Percentiles rank a stretch among this genome's conserved stretches.
phyloP scores from a whole-genome alignment of 1,140 invertebrate species.

The Drosophila sp. region DNA sequence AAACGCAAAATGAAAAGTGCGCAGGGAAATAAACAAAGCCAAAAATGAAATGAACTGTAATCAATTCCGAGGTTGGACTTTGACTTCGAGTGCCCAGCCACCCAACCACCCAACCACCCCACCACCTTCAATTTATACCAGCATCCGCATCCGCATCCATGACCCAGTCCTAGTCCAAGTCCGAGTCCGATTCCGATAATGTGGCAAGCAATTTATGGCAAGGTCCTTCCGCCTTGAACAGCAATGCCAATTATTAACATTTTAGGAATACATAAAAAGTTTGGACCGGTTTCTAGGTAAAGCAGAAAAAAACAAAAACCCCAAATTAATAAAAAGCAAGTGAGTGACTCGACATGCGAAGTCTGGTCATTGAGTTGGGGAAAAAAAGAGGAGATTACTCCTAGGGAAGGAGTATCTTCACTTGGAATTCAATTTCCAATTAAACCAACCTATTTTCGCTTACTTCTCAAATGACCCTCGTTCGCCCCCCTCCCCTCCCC shows the following conservation, averaged over 20 bases:
- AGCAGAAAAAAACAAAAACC: neutral
- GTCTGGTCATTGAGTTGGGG: neutral
- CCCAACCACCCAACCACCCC: neutral
- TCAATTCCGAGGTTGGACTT: conserved; percentile 51
- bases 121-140: neutral
- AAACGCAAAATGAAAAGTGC: conserved; percentile 28
- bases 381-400: no score
- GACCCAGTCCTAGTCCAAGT: neutral
- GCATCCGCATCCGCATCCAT: neutral
- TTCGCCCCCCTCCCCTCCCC: neutral
- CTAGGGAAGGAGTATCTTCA: no score
- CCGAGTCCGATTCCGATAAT: conserved; percentile 35
- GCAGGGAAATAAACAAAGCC: conserved; percentile 60
- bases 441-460: no score
- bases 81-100: neutral
- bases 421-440: no score
- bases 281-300: neutral
- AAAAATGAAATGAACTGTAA: conserved; percentile 64
- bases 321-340: conserved; percentile 1
- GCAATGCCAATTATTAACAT: conserved; percentile 57
- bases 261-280: conserved; percentile 27
- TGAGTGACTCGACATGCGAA: neutral
- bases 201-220: conserved; percentile 54
- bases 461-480: neutral
- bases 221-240: conserved; percentile 47